These are phyloP conservation scores for Bufo bufo DNA, from an alignment of 2,113 vertebrate genomes.

Conservation along the genomic window DNA sequence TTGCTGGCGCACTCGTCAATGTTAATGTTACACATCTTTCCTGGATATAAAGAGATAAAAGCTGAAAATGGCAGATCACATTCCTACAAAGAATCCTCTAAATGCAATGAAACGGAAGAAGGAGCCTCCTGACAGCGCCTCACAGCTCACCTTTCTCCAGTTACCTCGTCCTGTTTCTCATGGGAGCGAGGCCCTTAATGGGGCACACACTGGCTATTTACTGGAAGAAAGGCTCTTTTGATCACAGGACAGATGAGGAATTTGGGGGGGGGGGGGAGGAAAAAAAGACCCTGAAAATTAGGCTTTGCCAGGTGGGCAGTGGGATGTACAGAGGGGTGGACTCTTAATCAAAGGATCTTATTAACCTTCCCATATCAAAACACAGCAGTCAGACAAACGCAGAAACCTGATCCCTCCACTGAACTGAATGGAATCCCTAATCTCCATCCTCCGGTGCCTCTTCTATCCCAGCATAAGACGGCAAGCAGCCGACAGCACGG, in stretches of 20 bases:
- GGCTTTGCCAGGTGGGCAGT: not conserved
- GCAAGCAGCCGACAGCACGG: not conserved
- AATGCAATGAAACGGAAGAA: not conserved
- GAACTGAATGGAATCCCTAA: constrained; percentile 63
- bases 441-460: not conserved
- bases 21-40: constrained; percentile 89
- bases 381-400: constrained; percentile 67
- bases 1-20: constrained; percentile 85
- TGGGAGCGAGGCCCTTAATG: constrained; percentile 61
- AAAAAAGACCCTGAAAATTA: constrained; percentile 32
- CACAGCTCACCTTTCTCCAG: not conserved
- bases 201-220: constrained; percentile 50
- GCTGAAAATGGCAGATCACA: not conserved
- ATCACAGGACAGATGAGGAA: constrained; percentile 21
- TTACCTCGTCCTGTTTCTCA: not conserved
- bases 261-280: not conserved
- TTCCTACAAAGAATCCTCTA: not conserved
- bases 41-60: constrained; percentile 64
- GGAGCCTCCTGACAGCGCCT: not conserved
- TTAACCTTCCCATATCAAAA: constrained; percentile 65
- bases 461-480: not conserved
- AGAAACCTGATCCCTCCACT: constrained; percentile 69
- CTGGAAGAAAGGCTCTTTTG: constrained; percentile 66
- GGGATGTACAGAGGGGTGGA: constrained; percentile 39
- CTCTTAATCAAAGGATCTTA: constrained; percentile 65